Conservation (phyloP, 2,113 vertebrate genomes). For the Sorex araneus region DNA sequence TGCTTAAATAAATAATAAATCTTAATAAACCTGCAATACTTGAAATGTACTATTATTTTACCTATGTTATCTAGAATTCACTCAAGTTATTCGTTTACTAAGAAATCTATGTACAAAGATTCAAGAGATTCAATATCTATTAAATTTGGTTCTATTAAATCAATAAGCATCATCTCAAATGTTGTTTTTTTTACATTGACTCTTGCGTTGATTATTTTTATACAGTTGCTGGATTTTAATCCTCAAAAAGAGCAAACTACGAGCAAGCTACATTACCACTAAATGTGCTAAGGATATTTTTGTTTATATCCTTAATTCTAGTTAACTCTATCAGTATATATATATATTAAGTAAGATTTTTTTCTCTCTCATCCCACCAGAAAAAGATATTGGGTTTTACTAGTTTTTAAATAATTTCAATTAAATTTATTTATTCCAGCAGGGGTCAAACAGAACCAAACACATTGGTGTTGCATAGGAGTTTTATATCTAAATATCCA, state of each 20-base stretch:
- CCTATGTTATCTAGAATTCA: background rate
- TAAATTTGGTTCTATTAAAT: background rate
- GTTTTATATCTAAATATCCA: no score
- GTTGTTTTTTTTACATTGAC: constrained; percentile 44
- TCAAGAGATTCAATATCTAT: background rate
- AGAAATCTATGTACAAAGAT: background rate
- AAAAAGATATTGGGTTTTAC: background rate
- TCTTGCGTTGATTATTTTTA: background rate
- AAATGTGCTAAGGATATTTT: constrained; percentile 28
- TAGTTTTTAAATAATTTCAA: background rate
- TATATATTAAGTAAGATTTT: background rate
- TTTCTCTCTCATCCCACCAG: background rate
- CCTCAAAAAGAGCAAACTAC: constrained; percentile 24
- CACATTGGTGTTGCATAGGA: background rate
- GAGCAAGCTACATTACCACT: background rate
- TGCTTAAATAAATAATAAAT: background rate
- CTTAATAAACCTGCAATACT: background rate
- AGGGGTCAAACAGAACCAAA: no score
- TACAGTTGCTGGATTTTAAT: background rate
- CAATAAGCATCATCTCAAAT: background rate
- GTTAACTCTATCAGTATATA: background rate
- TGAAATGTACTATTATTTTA: background rate
- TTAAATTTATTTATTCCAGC: no score
- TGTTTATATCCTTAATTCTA: background rate
- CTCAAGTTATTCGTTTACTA: background rate